phyloP scores from a whole-genome alignment of 2,797 vertebrate species.

The Aotus griseimembra region DNA sequence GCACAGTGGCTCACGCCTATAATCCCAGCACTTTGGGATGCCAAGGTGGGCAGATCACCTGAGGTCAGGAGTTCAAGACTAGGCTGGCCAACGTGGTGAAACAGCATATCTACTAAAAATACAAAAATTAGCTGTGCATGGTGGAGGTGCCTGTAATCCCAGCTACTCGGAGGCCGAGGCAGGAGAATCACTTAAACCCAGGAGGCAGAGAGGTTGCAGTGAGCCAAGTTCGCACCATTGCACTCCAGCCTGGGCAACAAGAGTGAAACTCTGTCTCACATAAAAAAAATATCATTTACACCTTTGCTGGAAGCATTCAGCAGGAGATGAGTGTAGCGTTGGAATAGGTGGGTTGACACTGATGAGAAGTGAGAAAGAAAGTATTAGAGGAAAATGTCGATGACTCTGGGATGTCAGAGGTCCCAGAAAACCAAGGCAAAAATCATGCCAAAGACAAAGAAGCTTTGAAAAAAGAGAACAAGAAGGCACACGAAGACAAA shows the following conservation, averaged over 20 bases:
- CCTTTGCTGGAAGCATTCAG: not conserved
- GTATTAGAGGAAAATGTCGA: not conserved
- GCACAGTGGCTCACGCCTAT: not conserved
- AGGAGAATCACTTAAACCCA: no score
- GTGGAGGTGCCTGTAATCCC: no score
- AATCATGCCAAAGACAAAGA: not conserved
- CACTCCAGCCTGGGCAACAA: not conserved
- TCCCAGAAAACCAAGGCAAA: not conserved
- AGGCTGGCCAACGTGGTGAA: not conserved
- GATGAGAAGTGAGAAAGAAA: not conserved
- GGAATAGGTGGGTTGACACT: not conserved
- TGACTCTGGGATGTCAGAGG: not conserved
- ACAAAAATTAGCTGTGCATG: not conserved
- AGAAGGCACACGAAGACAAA: not conserved
- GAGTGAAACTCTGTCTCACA: not conserved
- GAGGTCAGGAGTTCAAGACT: not conserved
- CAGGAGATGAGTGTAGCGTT: not conserved
- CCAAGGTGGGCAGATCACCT: not conserved
- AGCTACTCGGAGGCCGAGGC: no score
- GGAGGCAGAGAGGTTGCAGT: no score
- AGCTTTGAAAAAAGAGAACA: not conserved
- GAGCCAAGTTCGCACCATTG: not conserved
- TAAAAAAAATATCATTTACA: not conserved
- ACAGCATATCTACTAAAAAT: not conserved
- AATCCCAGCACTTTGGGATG: not conserved